Conservation (phyloP, 2,888 invertebrate species). For the Conchocele bisecta region DNA sequence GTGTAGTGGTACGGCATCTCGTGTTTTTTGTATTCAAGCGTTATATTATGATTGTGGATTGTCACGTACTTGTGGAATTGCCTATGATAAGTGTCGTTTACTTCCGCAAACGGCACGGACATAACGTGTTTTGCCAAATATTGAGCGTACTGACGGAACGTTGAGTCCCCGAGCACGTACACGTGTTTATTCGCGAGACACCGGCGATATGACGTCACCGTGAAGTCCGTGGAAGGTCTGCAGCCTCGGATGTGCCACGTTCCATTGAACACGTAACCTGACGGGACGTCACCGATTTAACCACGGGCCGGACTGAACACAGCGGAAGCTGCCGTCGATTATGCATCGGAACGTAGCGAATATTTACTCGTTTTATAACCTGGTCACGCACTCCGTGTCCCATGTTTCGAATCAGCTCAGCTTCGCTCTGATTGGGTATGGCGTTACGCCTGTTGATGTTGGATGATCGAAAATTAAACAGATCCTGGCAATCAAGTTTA, state of each 20-base stretch:
- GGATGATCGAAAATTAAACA: slow-evolving; percentile 20
- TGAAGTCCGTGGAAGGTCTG: background rate
- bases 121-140: slow-evolving; percentile 28
- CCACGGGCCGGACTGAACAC: no score
- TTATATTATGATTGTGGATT: no score
- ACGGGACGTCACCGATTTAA: no score
- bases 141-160: slow-evolving; percentile 34
- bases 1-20: slow-evolving; percentile 48
- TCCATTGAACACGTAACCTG: background rate
- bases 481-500: slow-evolving; percentile 13
- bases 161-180: slow-evolving; percentile 41
- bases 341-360: no score
- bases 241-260: slow-evolving; percentile 19
- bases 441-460: slow-evolving; percentile 1
- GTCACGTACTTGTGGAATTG: no score
- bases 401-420: slow-evolving; percentile 27
- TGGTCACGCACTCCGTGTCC: slow-evolving; percentile 21
- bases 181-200: slow-evolving; percentile 45
- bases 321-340: no score
- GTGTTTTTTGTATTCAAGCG: slow-evolving; percentile 35
- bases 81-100: no score
- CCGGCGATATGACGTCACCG: background rate
- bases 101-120: background rate
- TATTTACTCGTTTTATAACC: no score
- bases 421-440: background rate